Evolutionary conservation across 2,888 invertebrate species (phyloP).

Genomic region (Folsomia candida): DNA sequence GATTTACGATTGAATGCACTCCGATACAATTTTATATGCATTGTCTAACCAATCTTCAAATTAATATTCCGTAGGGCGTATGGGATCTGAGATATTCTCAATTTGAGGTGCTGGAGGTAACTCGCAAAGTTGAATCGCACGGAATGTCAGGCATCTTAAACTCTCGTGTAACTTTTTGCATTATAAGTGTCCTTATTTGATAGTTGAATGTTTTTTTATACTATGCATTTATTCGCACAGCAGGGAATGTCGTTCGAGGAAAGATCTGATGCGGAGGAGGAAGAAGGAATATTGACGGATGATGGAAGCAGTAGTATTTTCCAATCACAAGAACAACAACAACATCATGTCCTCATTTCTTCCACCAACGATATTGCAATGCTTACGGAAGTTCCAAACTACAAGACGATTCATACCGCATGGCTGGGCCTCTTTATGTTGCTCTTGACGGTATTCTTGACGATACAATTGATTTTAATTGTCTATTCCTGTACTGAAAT

Average conservation of each 20-base stretch:
- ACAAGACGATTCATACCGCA: slow-evolving; percentile 28
- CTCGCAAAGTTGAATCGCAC: no score
- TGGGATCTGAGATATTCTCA: no score
- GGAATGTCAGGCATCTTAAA: no score
- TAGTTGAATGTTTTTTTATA: no score
- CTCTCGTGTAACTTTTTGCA: no score
- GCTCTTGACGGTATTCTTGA: slow-evolving; percentile 8
- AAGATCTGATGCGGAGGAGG: background rate
- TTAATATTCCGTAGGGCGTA: no score
- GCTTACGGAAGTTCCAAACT: slow-evolving; percentile 12
- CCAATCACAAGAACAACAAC: background rate
- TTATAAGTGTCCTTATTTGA: no score
- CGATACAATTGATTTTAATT: background rate
- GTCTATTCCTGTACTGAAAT: background rate
- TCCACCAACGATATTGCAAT: slow-evolving; percentile 15
- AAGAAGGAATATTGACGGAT: slow-evolving; percentile 17
- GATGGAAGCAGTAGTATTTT: background rate
- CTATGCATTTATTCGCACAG: no score
- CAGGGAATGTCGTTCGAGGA: slow-evolving; percentile 16
- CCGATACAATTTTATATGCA: no score
- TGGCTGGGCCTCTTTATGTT: slow-evolving; percentile 21
- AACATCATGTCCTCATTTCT: slow-evolving; percentile 13
- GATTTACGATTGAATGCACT: no score
- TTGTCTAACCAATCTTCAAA: no score
- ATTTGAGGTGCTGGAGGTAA: no score